Evolutionary conservation across 2,888 invertebrate genomes (phyloP).

Genomic region (Chrysolina oricalcia): DNA sequence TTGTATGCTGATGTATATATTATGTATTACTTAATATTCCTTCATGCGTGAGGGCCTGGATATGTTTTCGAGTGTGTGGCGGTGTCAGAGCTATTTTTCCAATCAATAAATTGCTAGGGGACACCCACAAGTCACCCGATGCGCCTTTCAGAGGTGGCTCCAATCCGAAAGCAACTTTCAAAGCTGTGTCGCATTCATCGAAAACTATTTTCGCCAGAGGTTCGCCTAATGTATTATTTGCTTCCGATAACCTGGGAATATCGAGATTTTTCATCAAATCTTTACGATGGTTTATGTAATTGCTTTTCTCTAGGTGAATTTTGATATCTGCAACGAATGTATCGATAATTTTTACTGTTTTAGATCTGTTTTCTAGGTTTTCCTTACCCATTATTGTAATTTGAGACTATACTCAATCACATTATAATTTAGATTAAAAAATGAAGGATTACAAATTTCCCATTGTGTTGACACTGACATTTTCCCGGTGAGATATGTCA

Average conservation of each 20-base stretch:
- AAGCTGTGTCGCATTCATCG: constrained; percentile 61
- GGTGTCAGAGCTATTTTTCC: constrained; percentile 69
- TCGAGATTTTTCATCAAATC: constrained; percentile 48
- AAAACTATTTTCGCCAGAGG: constrained; percentile 67
- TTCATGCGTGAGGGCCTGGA: constrained; percentile 69
- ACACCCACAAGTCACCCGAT: constrained; percentile 69
- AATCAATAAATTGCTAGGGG: constrained; percentile 70
- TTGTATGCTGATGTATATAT: too few species aligned
- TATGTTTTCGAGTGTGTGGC: constrained; percentile 67
- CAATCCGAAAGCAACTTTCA: constrained; percentile 65
- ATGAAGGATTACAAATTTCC: neutral
- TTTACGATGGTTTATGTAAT: constrained; percentile 43
- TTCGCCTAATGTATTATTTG: constrained; percentile 64
- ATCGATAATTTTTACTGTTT: neutral
- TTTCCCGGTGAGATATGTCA: neutral
- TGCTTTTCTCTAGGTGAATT: constrained; percentile 46
- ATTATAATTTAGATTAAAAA: constrained; percentile 1
- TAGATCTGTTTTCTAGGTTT: neutral
- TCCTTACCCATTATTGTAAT: neutral
- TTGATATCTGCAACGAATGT: constrained; percentile 26
- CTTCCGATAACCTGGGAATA: constrained; percentile 68
- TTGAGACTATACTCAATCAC: neutral
- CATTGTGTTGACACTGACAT: constrained; percentile 4
- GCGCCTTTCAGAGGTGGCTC: constrained; percentile 66
- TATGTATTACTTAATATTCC: constrained; percentile 67